phyloP scores from a whole-genome alignment of 2,888 invertebrate species.

The Conistra vaccinii region DNA sequence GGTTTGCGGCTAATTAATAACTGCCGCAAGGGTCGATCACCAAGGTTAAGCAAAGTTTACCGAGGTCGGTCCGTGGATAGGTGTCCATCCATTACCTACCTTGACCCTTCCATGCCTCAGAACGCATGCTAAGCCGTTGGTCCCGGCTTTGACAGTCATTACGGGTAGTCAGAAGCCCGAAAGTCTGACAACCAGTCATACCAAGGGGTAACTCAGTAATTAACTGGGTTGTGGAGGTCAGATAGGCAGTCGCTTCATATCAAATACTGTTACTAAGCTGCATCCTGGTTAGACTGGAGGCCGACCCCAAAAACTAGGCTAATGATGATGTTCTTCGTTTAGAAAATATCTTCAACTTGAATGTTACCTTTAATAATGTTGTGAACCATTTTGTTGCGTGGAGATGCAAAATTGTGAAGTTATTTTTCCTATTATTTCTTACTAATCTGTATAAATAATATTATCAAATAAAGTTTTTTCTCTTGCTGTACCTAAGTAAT shows the following conservation, averaged over 20 bases:
- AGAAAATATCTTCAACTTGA: background rate
- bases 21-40: background rate
- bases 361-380: background rate
- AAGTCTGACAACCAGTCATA: background rate
- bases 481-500: slow-evolving; percentile 3
- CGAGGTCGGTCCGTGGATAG: background rate
- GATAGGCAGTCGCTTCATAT: background rate
- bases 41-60: background rate
- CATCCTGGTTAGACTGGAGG: background rate
- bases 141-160: background rate
- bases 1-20: background rate
- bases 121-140: background rate
- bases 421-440: background rate
- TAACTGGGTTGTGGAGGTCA: background rate
- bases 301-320: background rate
- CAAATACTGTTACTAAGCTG: background rate
- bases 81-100: background rate
- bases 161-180: too few relatives aligned
- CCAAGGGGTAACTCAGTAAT: background rate
- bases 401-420: background rate
- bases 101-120: too few relatives aligned
- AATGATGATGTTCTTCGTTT: background rate
- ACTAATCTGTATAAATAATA: background rate
- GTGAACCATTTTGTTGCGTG: slow-evolving; percentile 1
- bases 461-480: background rate